phyloP scores from a whole-genome alignment of 35 echinoderm and acorn worm species.

The Patiria miniata region DNA sequence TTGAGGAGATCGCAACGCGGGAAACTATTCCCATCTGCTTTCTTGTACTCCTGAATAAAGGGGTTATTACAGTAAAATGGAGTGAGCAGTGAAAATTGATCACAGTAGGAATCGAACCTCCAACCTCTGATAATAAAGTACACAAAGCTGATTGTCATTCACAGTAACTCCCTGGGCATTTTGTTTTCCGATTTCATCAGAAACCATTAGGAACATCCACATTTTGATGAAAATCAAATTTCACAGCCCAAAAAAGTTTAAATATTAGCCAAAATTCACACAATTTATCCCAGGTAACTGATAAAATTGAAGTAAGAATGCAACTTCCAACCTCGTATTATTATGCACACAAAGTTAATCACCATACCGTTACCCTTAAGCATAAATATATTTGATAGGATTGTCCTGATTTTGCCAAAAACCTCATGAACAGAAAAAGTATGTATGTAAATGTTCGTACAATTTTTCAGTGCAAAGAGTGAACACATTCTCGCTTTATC shows the following conservation, averaged over 20 bases:
- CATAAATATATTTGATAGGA: too few species aligned
- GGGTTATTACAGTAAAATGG: not conserved
- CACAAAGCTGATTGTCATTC: not conserved
- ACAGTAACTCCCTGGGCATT: not conserved
- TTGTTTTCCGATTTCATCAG: slow-evolving; percentile 11
- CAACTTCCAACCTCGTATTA: too few species aligned
- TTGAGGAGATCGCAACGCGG: slow-evolving; percentile 32
- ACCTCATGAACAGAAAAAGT: too few species aligned
- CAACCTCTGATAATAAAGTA: not conserved
- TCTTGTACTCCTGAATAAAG: slow-evolving; percentile 33
- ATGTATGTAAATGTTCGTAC: too few species aligned
- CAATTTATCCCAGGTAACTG: too few species aligned
- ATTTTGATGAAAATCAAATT: not conserved
- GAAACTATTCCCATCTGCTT: not conserved
- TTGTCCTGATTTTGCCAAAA: too few species aligned
- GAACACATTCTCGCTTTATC: not conserved
- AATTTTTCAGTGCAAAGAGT: too few species aligned
- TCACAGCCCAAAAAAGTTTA: too few species aligned
- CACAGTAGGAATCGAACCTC: not conserved
- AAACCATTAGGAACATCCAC: not conserved
- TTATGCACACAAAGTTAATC: too few species aligned
- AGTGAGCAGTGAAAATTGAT: not conserved
- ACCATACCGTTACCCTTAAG: too few species aligned
- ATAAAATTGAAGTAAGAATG: too few species aligned
- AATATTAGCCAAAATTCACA: too few species aligned